Evolutionary conservation across 37 sponge, comb jelly and placozoan genomes (phyloP).

Genomic region (Eunapius fragilis): DNA sequence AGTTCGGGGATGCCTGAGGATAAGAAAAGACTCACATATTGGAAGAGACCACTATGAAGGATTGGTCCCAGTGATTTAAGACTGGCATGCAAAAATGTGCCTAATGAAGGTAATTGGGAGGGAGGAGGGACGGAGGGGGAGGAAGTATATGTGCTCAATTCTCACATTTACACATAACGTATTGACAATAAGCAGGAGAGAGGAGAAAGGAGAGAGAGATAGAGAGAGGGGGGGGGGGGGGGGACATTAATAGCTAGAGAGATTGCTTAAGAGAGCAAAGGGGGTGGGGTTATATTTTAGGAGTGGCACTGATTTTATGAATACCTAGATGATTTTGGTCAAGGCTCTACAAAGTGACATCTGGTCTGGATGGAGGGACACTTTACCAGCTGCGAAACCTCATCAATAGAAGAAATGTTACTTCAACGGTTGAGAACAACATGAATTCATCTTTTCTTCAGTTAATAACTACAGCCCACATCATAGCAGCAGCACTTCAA

Average conservation of each 20-base stretch:
- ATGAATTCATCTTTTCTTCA: constrained; percentile 21
- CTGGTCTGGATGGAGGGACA: constrained; percentile 24
- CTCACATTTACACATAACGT: too few relatives aligned
- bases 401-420: constrained; percentile 46
- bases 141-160: too few relatives aligned
- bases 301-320: not conserved
- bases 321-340: constrained; percentile 34
- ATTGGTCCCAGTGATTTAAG: too few relatives aligned
- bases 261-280: too few relatives aligned
- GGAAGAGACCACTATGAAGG: too few relatives aligned
- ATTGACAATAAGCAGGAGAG: not conserved
- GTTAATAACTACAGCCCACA: constrained; percentile 8
- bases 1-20: too few relatives aligned
- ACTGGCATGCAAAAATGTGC: too few relatives aligned
- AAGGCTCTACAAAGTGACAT: constrained; percentile 16
- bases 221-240: constrained; percentile 10
- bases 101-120: too few relatives aligned
- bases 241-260: not conserved
- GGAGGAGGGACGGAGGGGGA: too few relatives aligned
- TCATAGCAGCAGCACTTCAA: constrained; percentile 35
- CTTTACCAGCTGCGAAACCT: constrained; percentile 47
- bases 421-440: not conserved
- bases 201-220: constrained; percentile 47
- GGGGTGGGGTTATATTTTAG: not conserved
- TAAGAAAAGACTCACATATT: too few relatives aligned